Evolutionary conservation across 1,140 invertebrate species (phyloP), one percentile per base, ranked within the genome.

Genomic region (Drosophila ambigua): DNA sequence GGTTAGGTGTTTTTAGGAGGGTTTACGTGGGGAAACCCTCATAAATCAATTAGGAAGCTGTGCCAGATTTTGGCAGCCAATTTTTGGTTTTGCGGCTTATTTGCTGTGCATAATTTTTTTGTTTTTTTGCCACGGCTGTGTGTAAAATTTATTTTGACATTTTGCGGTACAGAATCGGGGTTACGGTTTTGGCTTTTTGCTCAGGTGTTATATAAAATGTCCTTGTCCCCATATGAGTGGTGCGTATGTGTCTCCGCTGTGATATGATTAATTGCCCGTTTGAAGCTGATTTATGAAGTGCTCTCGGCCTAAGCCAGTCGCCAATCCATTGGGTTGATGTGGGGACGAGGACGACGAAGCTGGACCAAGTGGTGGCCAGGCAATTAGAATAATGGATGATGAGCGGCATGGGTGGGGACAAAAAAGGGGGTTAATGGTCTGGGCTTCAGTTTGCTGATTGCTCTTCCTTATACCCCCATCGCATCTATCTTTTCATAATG

Each of bases 21-120:
- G 67, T 49, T 75, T 59, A 44, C 57, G 31, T 31, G 51, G 48
- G 49, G 65, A 79, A 88, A 83, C 79, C 79, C 82, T 87, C 82
- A 87, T 87, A 87, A 87, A 88, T 87, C 82, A 87, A 85, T 85
- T 85, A 85, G 82, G 74, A 64, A 50, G 44, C 67, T 64, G 54
- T 67, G 63, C 73, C 82, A 87, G 82, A 87, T 87, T 87, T 87
- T 79, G 83, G 59, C 68, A 82, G 79, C 82, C 83, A 88, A 87
- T 87, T 87, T 87, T 87, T 87, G 83, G 83, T 88, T 87, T 87
- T 87, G 82, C 82, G 82, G 82, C 82, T 87, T 87, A 87, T 87
- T 61, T 58, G 45, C 48, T 66, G 66, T 60, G 63, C 49, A 60
- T 49, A 73, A 55, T 60, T 53, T 61, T 59, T 46, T 41, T 11